A percentile compares a stretch with the other conserved stretches of the same genome.
Evolutionary conservation across 2,888 invertebrate genomes (phyloP).

Genomic region (Cylloceria caligata): DNA sequence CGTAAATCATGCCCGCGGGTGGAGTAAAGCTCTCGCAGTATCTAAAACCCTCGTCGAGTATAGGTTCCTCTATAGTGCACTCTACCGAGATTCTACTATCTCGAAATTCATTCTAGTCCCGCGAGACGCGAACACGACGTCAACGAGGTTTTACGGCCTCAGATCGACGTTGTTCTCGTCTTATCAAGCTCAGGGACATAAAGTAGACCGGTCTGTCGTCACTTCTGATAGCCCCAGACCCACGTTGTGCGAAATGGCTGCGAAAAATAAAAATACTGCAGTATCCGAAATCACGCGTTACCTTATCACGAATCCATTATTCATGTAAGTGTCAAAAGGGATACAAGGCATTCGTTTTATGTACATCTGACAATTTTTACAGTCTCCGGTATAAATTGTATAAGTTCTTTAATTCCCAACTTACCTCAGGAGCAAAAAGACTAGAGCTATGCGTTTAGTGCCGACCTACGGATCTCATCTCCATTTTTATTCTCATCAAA

Average conservation of each 20-base stretch:
- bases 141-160: slow-evolving; percentile 57
- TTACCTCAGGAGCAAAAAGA: too few species aligned
- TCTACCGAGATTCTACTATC: slow-evolving; percentile 47
- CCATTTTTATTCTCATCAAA: background rate
- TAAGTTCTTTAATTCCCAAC: too few species aligned
- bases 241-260: background rate
- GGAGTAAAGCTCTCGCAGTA: slow-evolving; percentile 30
- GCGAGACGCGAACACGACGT: slow-evolving; percentile 39
- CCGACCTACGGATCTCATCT: background rate
- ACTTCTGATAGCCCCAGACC: background rate
- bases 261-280: background rate
- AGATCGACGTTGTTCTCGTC: slow-evolving; percentile 18
- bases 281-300: background rate
- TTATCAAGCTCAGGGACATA: slow-evolving; percentile 36
- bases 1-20: slow-evolving; percentile 52
- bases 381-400: background rate
- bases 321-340: background rate
- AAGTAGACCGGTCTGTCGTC: slow-evolving; percentile 35
- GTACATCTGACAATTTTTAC: slow-evolving; percentile 3
- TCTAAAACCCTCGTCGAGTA: background rate
- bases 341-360: background rate
- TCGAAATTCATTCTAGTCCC: slow-evolving; percentile 48
- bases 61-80: background rate
- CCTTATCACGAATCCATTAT: slow-evolving; percentile 4
- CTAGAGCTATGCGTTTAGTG: too few species aligned